phyloP scores from a whole-genome alignment of 2,888 invertebrate genomes.

The Cheilosia pagana region DNA sequence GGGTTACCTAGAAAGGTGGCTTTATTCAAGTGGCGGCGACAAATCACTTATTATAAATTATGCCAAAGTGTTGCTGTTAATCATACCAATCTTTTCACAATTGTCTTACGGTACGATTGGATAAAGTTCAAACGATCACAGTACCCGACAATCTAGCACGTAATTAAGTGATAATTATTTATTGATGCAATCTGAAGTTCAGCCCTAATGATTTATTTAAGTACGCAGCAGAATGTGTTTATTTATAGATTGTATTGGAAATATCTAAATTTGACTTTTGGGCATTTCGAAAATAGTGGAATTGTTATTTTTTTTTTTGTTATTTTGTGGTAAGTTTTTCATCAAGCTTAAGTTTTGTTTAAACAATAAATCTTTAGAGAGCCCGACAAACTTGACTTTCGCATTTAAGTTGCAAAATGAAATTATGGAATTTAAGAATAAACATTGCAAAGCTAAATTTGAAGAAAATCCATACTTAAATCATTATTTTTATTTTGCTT shows the following conservation, averaged over 20 bases:
- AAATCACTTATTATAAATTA: conserved; percentile 33
- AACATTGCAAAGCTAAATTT: too few species aligned
- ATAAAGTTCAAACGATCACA: conserved; percentile 50
- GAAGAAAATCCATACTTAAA: too few species aligned
- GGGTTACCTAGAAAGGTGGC: too few species aligned
- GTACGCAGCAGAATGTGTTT: background rate
- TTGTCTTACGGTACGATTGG: conserved; percentile 19
- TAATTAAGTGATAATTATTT: conserved; percentile 65
- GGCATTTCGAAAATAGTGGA: too few species aligned
- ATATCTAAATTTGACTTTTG: conserved; percentile 23
- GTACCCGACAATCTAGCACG: conserved; percentile 31
- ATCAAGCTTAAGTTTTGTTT: too few species aligned
- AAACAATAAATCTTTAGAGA: too few species aligned
- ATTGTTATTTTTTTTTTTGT: background rate
- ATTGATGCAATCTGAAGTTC: conserved; percentile 57
- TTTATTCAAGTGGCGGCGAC: conserved; percentile 24
- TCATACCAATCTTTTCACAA: conserved; percentile 11
- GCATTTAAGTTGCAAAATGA: too few species aligned
- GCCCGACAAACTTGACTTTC: too few species aligned
- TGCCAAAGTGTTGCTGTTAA: conserved; percentile 6
- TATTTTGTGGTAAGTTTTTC: too few species aligned
- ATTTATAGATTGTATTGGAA: conserved; percentile 34
- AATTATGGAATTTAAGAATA: too few species aligned
- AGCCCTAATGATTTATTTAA: conserved; percentile 21
- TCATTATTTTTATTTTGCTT: too few species aligned